Evolutionary conservation across 2,888 invertebrate species (phyloP), one percentile per base, ranked within the genome.

Genomic region (Chymomyza fuscimana): DNA sequence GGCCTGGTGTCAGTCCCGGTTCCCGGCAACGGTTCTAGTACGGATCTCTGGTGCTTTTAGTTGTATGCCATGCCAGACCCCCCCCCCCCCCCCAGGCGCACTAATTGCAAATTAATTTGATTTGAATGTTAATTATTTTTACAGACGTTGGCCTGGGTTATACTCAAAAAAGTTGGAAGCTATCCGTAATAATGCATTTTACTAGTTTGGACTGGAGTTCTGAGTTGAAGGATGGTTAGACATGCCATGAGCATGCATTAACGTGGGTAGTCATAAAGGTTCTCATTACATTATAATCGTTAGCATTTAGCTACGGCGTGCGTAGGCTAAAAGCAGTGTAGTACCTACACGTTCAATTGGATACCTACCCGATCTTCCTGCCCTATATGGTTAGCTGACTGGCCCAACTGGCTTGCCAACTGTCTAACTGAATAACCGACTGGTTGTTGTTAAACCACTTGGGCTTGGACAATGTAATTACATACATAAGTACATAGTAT

Each of bases 81-180:
- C 63, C 56, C 59, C 40, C 40, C 32, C 32, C 19, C 22, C 58
- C 15, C 29, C 5, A 0, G 60, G 40, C 32, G 70, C 76, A 79
- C 74, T 79, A 85, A 85, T 87, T 82, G 82, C 69, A 79, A 76
- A 84, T 78, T 82, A 82, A 87, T 82, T 84, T 77, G 76, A 85
- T 84, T 87, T 82, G 68, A 75, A 80, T 73, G 74, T 80, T 80
- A 82, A 85, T 84, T 79, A 85, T 76, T 73, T 71, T 76, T 71
- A 74, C 74, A 81, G 87, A 79, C 79, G 72, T 54, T 40, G 50
- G 40, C 40, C 40, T 46, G 40, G 40, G 40, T 12, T 46, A 46
- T 46, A 12, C 12, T 46, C 40, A 46, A 32, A 32, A 46, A 46
- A 46, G 40, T 46, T 46, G 40, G 40, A 12, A 46, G 40, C 40